Evolutionary conservation across 64 coral and sea anemone species (phyloP).

Genomic region (Astreopora myriophthalma): DNA sequence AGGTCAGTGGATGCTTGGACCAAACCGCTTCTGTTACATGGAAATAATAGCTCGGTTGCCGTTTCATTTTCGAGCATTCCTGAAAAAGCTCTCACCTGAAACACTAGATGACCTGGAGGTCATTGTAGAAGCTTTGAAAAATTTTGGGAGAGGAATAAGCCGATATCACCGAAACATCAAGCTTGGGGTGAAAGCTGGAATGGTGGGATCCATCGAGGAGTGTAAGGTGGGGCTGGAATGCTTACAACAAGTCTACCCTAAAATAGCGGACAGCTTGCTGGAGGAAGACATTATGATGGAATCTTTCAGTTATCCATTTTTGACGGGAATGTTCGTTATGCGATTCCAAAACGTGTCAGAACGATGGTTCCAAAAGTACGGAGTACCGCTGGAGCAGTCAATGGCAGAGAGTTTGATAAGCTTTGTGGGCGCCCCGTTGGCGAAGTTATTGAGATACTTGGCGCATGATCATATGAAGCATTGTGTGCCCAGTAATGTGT

Average conservation of each 20-base stretch:
- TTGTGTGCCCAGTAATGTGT: constrained; percentile 78
- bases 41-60: constrained; percentile 51
- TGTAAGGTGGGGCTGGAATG: constrained; percentile 79
- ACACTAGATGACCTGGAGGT: constrained; percentile 62
- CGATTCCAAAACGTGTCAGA: neutral
- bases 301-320: constrained; percentile 18
- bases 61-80: constrained; percentile 37
- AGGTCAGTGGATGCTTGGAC: constrained; percentile 91
- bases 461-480: constrained; percentile 63
- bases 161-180: constrained; percentile 72
- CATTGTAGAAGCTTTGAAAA: constrained; percentile 61
- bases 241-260: constrained; percentile 21
- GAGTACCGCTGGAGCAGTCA: constrained; percentile 16
- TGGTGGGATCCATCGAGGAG: constrained; percentile 81
- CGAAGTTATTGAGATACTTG: constrained; percentile 65
- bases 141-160: constrained; percentile 57
- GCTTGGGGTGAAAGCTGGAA: constrained; percentile 71
- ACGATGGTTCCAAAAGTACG: constrained; percentile 58
- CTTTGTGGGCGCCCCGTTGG: constrained; percentile 69
- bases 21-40: constrained; percentile 84
- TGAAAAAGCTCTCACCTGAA: constrained; percentile 22
- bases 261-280: neutral
- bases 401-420: constrained; percentile 48
- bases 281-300: constrained; percentile 52
- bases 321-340: neutral